Base-by-base conservation (phyloP, 2,888 invertebrate genomes). In the Drosophila niveifrons region DNA sequence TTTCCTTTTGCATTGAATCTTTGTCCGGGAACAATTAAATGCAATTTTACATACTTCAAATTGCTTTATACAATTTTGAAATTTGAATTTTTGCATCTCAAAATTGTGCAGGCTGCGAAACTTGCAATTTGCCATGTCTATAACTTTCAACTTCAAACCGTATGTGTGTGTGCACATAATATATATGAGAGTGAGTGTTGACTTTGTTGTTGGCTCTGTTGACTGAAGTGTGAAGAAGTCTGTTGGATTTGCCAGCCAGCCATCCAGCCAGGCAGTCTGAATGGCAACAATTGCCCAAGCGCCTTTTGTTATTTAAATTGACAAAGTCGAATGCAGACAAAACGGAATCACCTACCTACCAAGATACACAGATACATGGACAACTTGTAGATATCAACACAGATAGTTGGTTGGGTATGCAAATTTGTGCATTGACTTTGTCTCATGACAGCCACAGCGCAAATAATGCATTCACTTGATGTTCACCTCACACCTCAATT, bases 21-120 rank as follows among this genome's bases (percentile, higher is more conserved):
- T 82, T 78, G 77, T 73, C 83, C 83, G 80, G 77, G 66, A 88
- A 86, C 88, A 81, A 83, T 90, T 88, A 86, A 82, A 88, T 90
- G 83, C 77, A 81, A 83, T 88, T 88, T 89, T 82, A 89, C 90
- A 87, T 89, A 81, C 81, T 82, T 64, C 73, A 82, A 87, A 88
- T 88, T 75, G 81, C 73, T 88, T 88, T 82, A 79, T 72, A 82
- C 83, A 78, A 83, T 84, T 86, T 86, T 66, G 64, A 69, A 71
- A 79, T 82, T 72, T 71, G 63, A 74, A 76, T 80, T 82, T 88
- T 73, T 71, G 67, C 36, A 56, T 39, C 58, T 23, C 10, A 10
- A 34, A 47, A 46, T 56, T 47, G 51, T 13, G 28, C 55, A 36
- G 34, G n/a, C 39, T 39, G 13, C 13, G 7, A 41, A 41, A 41